Conservation (phyloP, 1,140 invertebrate species). For the Apis laboriosa region DNA sequence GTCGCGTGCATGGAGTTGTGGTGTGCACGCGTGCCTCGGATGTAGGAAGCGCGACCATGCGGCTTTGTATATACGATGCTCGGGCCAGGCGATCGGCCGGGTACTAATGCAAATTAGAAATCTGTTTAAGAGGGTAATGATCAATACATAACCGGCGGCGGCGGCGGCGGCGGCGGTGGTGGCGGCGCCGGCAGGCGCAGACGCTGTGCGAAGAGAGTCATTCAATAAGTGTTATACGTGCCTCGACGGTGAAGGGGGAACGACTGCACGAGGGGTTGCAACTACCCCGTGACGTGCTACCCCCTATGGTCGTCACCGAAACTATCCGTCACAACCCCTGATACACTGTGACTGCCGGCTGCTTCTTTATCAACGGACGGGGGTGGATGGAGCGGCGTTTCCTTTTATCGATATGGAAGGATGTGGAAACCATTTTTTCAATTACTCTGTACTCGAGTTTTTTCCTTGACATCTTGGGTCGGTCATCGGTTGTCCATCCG, state of each 20-base stretch:
- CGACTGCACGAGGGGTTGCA: slow-evolving; percentile 50
- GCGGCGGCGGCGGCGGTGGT: slow-evolving; percentile 32
- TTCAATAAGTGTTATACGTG: slow-evolving; percentile 74
- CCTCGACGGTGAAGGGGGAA: slow-evolving; percentile 55
- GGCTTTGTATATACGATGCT: slow-evolving; percentile 54
- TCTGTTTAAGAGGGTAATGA: slow-evolving; percentile 80
- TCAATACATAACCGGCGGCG: slow-evolving; percentile 76
- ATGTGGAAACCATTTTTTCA: neutral
- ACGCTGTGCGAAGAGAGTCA: slow-evolving; percentile 66
- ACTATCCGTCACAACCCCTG: slow-evolving; percentile 58
- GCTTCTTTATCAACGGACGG: slow-evolving; percentile 71
- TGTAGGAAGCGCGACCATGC: slow-evolving; percentile 45
- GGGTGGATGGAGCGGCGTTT: neutral
- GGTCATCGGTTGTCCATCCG: too few species aligned
- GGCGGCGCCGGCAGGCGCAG: slow-evolving; percentile 61
- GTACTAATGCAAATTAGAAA: slow-evolving; percentile 79
- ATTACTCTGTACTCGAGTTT: too few species aligned
- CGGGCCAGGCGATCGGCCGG: slow-evolving; percentile 59
- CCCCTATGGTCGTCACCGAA: slow-evolving; percentile 71
- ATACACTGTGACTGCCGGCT: slow-evolving; percentile 1
- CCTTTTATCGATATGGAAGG: slow-evolving; percentile 39
- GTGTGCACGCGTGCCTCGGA: slow-evolving; percentile 38
- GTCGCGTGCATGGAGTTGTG: slow-evolving; percentile 10
- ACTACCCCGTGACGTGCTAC: slow-evolving; percentile 72
- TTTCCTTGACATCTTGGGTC: too few species aligned